phyloP scores from a whole-genome alignment of 1,140 invertebrate species.

The Orius laevigatus region DNA sequence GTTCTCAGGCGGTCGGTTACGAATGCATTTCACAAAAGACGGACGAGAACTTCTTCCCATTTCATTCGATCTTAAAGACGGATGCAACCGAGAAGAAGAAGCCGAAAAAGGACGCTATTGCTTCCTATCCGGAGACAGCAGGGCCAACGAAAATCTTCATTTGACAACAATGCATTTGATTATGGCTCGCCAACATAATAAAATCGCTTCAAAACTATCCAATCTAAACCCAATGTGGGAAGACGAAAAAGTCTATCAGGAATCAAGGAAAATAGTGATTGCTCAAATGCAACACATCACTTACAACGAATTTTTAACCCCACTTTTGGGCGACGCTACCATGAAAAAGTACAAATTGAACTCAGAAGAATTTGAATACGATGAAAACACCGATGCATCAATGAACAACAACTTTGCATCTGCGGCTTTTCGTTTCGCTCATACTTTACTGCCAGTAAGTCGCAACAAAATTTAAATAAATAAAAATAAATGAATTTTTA shows the following conservation, averaged over 20 bases:
- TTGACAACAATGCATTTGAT: slow-evolving; percentile 67
- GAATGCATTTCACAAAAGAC: slow-evolving; percentile 40
- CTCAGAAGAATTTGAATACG: slow-evolving; percentile 35
- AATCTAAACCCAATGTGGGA: slow-evolving; percentile 64
- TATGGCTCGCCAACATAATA: slow-evolving; percentile 72
- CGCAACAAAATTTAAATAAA: no score
- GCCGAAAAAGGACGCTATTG: slow-evolving; percentile 52
- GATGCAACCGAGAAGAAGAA: slow-evolving; percentile 53
- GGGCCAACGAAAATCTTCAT: slow-evolving; percentile 66
- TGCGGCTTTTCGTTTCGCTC: slow-evolving; percentile 81
- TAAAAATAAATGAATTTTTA: background rate
- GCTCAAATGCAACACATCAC: slow-evolving; percentile 77
- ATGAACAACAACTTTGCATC: slow-evolving; percentile 85
- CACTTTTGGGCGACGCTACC: slow-evolving; percentile 45
- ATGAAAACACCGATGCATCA: slow-evolving; percentile 53
- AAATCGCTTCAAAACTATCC: slow-evolving; percentile 42
- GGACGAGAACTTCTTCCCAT: slow-evolving; percentile 47
- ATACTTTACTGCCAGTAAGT: slow-evolving; percentile 56
- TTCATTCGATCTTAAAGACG: slow-evolving; percentile 51
- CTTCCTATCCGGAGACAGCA: slow-evolving; percentile 56
- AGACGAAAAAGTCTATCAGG: slow-evolving; percentile 65
- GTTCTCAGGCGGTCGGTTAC: slow-evolving; percentile 32
- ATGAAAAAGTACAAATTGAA: background rate
- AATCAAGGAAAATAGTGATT: slow-evolving; percentile 57
- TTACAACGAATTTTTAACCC: slow-evolving; percentile 74